Conservation (phyloP, 2,797 vertebrate genomes). For the Mico argentatus region DNA sequence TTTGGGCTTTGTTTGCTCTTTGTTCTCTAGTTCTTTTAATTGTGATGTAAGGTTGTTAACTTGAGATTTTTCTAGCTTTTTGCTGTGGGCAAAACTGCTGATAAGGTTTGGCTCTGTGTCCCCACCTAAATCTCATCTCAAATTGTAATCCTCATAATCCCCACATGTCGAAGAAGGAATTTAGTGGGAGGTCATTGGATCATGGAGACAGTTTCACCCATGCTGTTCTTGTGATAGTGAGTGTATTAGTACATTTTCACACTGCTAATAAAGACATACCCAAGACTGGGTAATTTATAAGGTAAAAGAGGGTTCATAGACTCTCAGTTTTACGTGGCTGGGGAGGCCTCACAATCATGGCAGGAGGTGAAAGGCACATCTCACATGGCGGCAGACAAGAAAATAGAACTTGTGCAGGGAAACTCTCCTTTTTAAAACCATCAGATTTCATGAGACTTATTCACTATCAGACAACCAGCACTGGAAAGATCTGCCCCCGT, state of each 20-base stretch:
- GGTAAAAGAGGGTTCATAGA: not conserved
- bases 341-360: not conserved
- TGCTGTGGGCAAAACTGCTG: not conserved
- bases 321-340: not conserved
- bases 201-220: not conserved
- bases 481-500: not conserved
- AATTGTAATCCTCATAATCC: not conserved
- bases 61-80: not conserved
- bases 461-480: not conserved
- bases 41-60: not conserved
- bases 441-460: not conserved
- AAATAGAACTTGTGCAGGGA: not conserved
- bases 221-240: not conserved
- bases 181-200: not conserved
- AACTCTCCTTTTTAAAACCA: not conserved
- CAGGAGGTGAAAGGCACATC: not conserved
- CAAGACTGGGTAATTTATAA: not conserved
- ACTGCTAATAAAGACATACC: not conserved
- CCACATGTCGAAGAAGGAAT: not conserved
- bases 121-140: not conserved
- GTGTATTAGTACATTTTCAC: not conserved
- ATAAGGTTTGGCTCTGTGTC: not conserved
- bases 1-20: not conserved
- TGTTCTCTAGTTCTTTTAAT: not conserved
- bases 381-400: not conserved